Conservation (phyloP, 2,113 vertebrate genomes). For the Archilochus colubris region DNA sequence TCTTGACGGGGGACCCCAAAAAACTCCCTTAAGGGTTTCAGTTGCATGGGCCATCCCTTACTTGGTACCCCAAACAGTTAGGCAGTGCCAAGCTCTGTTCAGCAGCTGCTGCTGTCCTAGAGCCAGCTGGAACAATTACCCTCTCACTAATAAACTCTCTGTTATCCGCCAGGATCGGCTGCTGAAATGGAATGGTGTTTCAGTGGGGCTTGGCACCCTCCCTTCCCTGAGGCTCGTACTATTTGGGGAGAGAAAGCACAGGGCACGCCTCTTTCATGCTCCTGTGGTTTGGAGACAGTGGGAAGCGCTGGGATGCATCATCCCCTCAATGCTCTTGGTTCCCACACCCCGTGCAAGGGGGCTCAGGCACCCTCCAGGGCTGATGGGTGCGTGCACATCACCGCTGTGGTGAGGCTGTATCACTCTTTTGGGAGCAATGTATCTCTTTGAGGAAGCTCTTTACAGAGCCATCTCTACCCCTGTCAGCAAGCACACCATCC, state of each 20-base stretch:
- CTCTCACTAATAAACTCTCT: not conserved
- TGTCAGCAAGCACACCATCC: not conserved
- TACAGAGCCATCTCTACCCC: not conserved
- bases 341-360: not conserved
- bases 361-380: not conserved
- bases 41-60: not conserved
- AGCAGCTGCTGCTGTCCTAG: not conserved
- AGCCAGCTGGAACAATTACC: not conserved
- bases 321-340: not conserved
- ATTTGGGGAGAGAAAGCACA: not conserved
- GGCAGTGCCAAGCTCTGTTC: not conserved
- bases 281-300: not conserved
- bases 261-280: not conserved
- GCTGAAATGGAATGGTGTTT: conserved; percentile 20
- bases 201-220: not conserved
- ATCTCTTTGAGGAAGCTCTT: not conserved
- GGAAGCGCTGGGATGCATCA: not conserved
- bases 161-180: not conserved
- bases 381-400: not conserved
- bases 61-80: not conserved
- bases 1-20: not conserved
- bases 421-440: fast-evolving
- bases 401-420: not conserved
- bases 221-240: not conserved
- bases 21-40: not conserved